phyloP scores from a whole-genome alignment of 2,113 vertebrate species.

The Eulemur rufifrons region DNA sequence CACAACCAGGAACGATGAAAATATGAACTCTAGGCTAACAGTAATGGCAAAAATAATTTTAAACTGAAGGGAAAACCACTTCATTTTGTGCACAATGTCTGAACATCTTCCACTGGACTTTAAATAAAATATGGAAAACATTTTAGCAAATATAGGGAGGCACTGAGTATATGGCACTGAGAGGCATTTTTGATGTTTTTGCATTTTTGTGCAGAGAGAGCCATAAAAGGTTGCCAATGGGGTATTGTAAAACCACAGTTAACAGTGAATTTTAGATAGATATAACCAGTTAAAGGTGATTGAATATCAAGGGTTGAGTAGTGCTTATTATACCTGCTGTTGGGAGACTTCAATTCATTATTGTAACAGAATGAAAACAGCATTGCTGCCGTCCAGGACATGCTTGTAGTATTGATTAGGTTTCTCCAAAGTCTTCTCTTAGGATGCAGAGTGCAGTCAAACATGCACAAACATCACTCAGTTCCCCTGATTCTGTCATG shows the following conservation, averaged over 20 bases:
- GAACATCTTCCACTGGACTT: conserved; percentile 67
- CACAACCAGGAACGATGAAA: conserved; percentile 40
- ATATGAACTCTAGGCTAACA: conserved; percentile 45
- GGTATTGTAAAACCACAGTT: conserved; percentile 78
- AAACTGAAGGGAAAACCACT: conserved; percentile 63
- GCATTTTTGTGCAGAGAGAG: conserved; percentile 74
- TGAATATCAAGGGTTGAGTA: conserved; percentile 88
- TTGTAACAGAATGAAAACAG: conserved; percentile 85
- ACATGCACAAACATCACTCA: conserved; percentile 86
- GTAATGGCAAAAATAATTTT: conserved; percentile 68
- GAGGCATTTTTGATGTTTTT: conserved; percentile 71
- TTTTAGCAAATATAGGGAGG: conserved; percentile 48
- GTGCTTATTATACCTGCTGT: conserved; percentile 89
- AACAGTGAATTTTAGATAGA: conserved; percentile 78
- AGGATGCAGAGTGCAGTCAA: conserved; percentile 89
- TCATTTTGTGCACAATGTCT: conserved; percentile 59
- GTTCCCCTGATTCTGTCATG: conserved; percentile 84
- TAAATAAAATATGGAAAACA: conserved; percentile 66
- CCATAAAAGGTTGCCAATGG: conserved; percentile 70
- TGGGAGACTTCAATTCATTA: conserved; percentile 88
- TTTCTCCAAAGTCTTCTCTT: conserved; percentile 88
- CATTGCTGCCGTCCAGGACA: conserved; percentile 79
- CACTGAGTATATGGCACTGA: not conserved
- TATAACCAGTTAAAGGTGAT: conserved; percentile 86
- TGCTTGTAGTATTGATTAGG: conserved; percentile 89